A percentile compares a stretch with the other conserved stretches of the same genome.
These are phyloP conservation scores for Rattus rattus DNA, from an alignment of 2,113 vertebrate genomes.

Conservation along the genomic window DNA sequence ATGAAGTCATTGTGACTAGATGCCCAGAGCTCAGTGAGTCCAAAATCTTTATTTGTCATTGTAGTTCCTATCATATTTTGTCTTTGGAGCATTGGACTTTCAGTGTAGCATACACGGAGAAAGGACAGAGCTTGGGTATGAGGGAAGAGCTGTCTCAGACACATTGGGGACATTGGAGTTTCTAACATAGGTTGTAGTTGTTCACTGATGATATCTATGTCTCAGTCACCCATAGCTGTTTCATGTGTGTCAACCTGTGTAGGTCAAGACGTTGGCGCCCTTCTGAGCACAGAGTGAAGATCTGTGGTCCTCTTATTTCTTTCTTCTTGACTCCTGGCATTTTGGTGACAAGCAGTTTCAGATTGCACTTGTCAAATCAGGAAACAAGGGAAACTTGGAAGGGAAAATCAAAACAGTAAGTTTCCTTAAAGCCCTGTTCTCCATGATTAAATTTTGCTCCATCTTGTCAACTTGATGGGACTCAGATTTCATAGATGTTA, in stretches of 20 bases:
- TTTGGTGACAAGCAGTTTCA: neutral
- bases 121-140: too few species aligned
- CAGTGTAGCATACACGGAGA: rapidly evolving
- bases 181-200: neutral
- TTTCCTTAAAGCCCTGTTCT: neutral
- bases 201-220: neutral
- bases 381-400: neutral
- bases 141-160: neutral
- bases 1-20: too few species aligned
- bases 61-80: rapidly evolving
- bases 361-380: neutral
- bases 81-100: rapidly evolving
- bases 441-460: neutral
- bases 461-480: neutral
- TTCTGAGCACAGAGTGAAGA: neutral
- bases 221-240: neutral
- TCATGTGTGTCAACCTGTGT: neutral
- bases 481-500: neutral
- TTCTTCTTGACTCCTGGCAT: neutral
- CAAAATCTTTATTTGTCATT: neutral
- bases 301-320: neutral
- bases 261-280: neutral
- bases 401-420: neutral
- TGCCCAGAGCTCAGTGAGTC: neutral
- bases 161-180: neutral